Evolutionary conservation across 2,113 vertebrate genomes (phyloP).

Genomic region (Eidolon helvum): DNA sequence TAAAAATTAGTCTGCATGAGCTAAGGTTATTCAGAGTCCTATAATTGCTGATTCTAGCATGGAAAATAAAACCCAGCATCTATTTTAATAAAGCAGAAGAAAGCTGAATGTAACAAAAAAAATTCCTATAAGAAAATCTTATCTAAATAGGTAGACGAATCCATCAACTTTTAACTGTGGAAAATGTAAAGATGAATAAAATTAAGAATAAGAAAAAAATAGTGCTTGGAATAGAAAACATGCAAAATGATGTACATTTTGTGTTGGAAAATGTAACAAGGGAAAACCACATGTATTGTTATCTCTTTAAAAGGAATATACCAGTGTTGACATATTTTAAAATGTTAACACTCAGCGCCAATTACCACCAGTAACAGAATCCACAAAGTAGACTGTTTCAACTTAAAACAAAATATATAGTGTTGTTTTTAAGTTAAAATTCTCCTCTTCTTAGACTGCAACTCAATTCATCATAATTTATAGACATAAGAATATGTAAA

Average conservation of each 20-base stretch:
- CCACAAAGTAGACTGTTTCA: background rate
- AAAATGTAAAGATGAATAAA: background rate
- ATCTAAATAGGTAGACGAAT: background rate
- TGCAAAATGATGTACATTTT: background rate
- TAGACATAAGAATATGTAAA: background rate
- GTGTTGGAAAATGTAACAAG: background rate
- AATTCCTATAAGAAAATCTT: background rate
- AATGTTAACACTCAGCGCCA: background rate
- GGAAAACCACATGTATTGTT: background rate
- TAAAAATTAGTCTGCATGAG: background rate
- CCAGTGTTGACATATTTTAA: background rate
- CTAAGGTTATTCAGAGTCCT: background rate
- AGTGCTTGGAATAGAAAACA: background rate
- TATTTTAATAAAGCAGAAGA: background rate
- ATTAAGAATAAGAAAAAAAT: background rate
- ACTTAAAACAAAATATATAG: background rate
- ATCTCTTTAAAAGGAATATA: background rate
- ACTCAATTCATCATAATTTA: background rate
- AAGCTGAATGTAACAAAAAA: background rate
- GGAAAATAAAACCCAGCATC: background rate
- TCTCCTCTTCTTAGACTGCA: background rate
- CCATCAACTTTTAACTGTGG: background rate
- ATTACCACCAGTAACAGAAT: background rate
- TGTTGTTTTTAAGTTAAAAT: background rate
- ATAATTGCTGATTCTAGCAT: background rate